These are phyloP conservation scores for Beris morrisii DNA, from an alignment of 2,888 invertebrate species.

Conservation along the genomic window DNA sequence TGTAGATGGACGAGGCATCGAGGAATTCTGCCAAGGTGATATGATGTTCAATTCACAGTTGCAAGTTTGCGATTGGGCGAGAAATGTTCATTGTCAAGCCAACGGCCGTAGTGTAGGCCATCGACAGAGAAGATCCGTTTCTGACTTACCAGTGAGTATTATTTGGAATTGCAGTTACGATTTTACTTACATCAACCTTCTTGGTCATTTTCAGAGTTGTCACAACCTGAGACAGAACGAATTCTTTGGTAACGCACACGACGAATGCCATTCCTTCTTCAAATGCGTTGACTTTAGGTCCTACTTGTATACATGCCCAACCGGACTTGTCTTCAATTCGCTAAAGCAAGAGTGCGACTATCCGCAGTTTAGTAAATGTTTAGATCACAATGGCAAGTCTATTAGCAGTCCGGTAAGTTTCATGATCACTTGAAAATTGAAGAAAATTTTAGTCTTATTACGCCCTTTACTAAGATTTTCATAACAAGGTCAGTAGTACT, in stretches of 20 bases:
- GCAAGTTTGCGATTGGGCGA: conserved; percentile 18
- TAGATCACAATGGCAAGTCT: background rate
- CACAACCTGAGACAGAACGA: background rate
- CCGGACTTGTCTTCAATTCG: conserved; percentile 9
- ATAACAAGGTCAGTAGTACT: too few species aligned
- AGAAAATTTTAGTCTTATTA: too few species aligned
- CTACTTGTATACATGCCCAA: background rate
- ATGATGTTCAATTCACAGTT: conserved; percentile 20
- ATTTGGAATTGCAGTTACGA: too few species aligned
- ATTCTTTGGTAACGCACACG: conserved; percentile 4
- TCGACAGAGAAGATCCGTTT: too few species aligned
- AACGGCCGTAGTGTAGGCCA: too few species aligned
- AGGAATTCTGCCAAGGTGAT: conserved; percentile 14
- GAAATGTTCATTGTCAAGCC: conserved; percentile 7
- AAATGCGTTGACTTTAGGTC: background rate
- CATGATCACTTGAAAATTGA: too few species aligned
- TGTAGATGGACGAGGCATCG: conserved; percentile 4
- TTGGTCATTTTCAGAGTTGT: background rate
- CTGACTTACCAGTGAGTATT: too few species aligned
- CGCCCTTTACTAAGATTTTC: too few species aligned
- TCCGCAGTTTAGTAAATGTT: background rate
- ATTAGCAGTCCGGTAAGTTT: conserved; percentile 9
- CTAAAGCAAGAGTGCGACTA: conserved; percentile 5
- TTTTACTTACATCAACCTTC: background rate
- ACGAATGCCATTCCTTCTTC: conserved; percentile 7